Base-by-base conservation (phyloP, 2,888 invertebrate species). In the Odontothrips loti region DNA sequence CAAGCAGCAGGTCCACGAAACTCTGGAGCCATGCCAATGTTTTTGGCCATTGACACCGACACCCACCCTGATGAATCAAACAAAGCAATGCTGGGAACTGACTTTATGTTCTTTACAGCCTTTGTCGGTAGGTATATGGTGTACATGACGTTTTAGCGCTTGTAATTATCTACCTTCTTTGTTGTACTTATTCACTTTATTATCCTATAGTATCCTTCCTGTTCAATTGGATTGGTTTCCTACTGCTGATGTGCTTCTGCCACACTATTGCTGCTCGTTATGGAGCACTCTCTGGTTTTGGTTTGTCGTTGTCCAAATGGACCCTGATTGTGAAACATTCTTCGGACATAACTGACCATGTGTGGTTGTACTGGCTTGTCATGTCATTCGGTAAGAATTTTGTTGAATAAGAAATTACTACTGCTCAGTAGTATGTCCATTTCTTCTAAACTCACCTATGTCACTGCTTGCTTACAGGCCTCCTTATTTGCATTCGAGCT, bases 161-260 rank as follows among this genome's bases (percentile, higher is more conserved):
- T 79, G 11, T 47, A 79, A 79, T 68, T 43, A 79, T 23, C 51
- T 63, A 63, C 6, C 11, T 58, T 63, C n/a, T 79, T 81, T 82
- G 20, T 79, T 29, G 47, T 17, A 3, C 51, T 43, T 63, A 63
- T 75, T 63, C 58, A 47, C 80, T 9, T 68, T 81, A 81, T 82
- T 81, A 82, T 83, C 82, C 83, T 89, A 89, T 89, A 95, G 96
- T 96, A 87, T 95, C 97, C 85, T 97, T 97, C 89, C 91, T 97
- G 80, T 97, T 97, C 89, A 97, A 97, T 89, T 97, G 97, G 97
- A 93, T 97, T 86, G 97, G 97, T 20, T 96, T 97, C 87, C 89
- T 97, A 84, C 90, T 96, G 86, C 90, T 96, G 84, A 94, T 97
- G 91, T 97, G 97, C 86, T 95, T 97, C 90, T 96, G 96, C 86